Conservation (phyloP, 2,797 vertebrate species). For the Aeoliscus strigatus region DNA sequence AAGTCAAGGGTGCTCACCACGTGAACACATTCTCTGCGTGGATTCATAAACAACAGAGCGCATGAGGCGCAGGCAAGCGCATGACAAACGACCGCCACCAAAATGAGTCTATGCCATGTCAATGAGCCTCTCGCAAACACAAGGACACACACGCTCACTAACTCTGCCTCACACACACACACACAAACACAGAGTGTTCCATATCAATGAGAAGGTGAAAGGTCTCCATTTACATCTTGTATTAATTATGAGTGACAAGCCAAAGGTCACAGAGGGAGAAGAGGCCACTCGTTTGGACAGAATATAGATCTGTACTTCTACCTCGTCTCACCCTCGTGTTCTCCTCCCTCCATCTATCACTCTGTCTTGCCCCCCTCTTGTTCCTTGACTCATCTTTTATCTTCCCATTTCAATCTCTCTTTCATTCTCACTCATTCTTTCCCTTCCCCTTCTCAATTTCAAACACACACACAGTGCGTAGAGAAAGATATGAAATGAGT, state of each 20-base stretch:
- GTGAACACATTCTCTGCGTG: constrained; percentile 37
- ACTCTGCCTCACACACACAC: constrained; percentile 37
- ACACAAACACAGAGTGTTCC: constrained; percentile 64
- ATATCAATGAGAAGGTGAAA: constrained; percentile 81
- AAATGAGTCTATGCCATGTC: constrained; percentile 70
- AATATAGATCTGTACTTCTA: constrained; percentile 71
- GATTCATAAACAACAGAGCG: constrained; percentile 29
- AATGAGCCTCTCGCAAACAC: constrained; percentile 56
- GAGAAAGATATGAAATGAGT: too few species aligned
- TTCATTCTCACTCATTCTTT: constrained; percentile 7
- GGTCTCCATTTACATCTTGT: constrained; percentile 82
- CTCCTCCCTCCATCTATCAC: constrained; percentile 53
- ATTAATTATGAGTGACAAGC: constrained; percentile 81
- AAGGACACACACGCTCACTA: constrained; percentile 20
- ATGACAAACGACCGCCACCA: constrained; percentile 68
- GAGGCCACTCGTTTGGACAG: constrained; percentile 68
- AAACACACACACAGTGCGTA: too few species aligned
- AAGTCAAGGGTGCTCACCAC: too few species aligned
- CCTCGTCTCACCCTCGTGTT: constrained; percentile 32
- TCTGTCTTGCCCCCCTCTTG: constrained; percentile 27
- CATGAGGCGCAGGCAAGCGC: constrained; percentile 33
- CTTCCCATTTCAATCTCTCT: not conserved
- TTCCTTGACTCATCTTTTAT: constrained; percentile 26
- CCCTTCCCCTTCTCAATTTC: constrained; percentile 2
- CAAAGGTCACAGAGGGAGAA: constrained; percentile 75